phyloP scores from a whole-genome alignment of 2,113 vertebrate species.

The Alligator sinensis region DNA sequence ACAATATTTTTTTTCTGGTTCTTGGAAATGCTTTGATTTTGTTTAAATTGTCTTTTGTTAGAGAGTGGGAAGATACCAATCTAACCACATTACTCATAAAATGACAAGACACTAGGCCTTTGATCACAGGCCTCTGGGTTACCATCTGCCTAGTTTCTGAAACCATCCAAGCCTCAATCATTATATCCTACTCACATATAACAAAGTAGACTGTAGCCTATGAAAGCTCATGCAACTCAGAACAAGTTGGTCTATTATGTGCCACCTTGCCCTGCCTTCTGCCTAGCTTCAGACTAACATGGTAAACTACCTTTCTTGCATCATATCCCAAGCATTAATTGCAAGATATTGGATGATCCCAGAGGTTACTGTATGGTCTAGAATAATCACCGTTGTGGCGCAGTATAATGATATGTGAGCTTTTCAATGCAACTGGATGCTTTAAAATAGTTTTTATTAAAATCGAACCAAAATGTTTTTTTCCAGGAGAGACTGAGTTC shows the following conservation, averaged over 20 bases:
- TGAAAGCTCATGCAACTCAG: too few species aligned
- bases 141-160: not conserved
- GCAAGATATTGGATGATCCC: not conserved
- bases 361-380: slow-evolving; percentile 38
- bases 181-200: not conserved
- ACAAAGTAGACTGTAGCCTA: too few species aligned
- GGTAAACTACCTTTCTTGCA: too few species aligned
- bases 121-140: not conserved
- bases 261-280: too few species aligned
- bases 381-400: slow-evolving; percentile 32
- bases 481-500: not conserved
- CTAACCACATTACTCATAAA: not conserved
- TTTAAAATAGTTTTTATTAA: not conserved
- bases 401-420: slow-evolving; percentile 23
- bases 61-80: not conserved
- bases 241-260: too few species aligned
- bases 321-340: not conserved
- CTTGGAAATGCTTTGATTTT: not conserved
- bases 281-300: too few species aligned
- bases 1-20: not conserved
- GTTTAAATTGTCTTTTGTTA: not conserved
- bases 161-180: not conserved
- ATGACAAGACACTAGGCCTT: not conserved
- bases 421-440: slow-evolving; percentile 10
- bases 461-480: not conserved